Base-by-base conservation (phyloP, 2,888 invertebrate genomes). In the Hipparchia sbordonii region DNA sequence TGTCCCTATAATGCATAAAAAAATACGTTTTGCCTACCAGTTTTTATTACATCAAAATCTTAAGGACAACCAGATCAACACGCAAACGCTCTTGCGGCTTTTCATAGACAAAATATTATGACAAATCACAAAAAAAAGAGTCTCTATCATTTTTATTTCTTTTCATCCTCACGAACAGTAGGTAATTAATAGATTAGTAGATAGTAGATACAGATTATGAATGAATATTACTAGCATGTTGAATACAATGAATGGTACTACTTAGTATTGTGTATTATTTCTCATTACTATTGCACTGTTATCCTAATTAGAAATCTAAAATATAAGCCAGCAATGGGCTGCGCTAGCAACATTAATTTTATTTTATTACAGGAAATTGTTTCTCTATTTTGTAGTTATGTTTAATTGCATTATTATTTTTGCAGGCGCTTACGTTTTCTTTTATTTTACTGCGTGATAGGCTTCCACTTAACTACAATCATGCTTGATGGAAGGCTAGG, bases 251-350 rank as follows among this genome's bases (percentile, higher is more conserved):
- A 72, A 63, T 76, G 72, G 23, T 23, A 23, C 23, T 52, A 23
- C 57, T 57, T 23, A 52, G 52, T 6, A 52, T 65, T 23, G 51
- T 65, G 62, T 68, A 70, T 70, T 74, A 74, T 74, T 74, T 70
- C 72, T 75, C 56, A 70, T 63, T 67, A 56, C 60, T 65, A 65
- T 52, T 69, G 63, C 71, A 62, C 67, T 73, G 71, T 59, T 76
- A 78, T 78, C 78, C 76, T 77, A 78, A 78, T 78, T 78, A 77
- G 74, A 78, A 76, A 78, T 78, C 78, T 78, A 73, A 75, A 77
- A 77, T 74, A 74, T 71, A 59, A 66, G 57, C 74, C 65, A 33
- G 59, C 62, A 65, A 65, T 71, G 62, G 70, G 61, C 63, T 57
- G 67, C 66, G 69, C 62, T 54, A 51, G 60, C 61, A 48, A 54